A percentile compares a stretch with the other conserved stretches of the same genome.
These are phyloP conservation scores for Agrilus cyanescens DNA, from an alignment of 2,888 invertebrate genomes.

Conservation along the genomic window DNA sequence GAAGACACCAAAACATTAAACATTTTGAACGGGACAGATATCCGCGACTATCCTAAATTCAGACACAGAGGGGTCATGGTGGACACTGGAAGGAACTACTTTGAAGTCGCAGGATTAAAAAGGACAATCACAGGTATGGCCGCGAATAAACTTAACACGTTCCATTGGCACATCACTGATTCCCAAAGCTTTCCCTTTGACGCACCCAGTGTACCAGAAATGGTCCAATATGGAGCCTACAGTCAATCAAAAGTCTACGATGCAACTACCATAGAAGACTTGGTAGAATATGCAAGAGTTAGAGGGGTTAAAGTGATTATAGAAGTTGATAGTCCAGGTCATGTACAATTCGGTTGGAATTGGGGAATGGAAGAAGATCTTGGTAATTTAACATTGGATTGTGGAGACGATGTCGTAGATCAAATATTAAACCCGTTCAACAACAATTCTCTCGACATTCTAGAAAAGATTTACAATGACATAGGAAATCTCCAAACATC, in stretches of 20 bases:
- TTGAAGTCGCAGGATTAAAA: conserved; percentile 55
- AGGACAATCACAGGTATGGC: conserved; percentile 81
- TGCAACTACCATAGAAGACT: conserved; percentile 51
- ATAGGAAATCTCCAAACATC: conserved; percentile 58
- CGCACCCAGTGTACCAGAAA: conserved; percentile 55
- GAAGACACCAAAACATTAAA: conserved; percentile 46
- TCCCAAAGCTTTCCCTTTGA: conserved; percentile 83
- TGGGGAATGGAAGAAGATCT: conserved; percentile 57
- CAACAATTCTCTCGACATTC: conserved; percentile 53
- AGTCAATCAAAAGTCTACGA: conserved; percentile 57
- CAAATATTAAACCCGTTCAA: conserved; percentile 72
- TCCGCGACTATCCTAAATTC: conserved; percentile 66
- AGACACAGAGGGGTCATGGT: conserved; percentile 73
- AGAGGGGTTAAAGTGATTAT: conserved; percentile 75
- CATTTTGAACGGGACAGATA: conserved; percentile 47
- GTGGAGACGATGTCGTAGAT: conserved; percentile 62
- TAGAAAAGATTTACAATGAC: conserved; percentile 62
- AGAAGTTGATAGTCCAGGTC: conserved; percentile 82
- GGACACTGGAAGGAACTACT: conserved; percentile 82
- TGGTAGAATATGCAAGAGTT: conserved; percentile 60
- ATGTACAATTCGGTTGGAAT: conserved; percentile 71
- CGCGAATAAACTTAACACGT: conserved; percentile 78
- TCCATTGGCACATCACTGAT: conserved; percentile 88
- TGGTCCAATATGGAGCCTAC: conserved; percentile 73
- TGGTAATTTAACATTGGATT: conserved; percentile 61